Evolutionary conservation across 1,140 invertebrate genomes (phyloP), one percentile per base, ranked within the genome.

Genomic region (Bursaphelenchus mucronatus): DNA sequence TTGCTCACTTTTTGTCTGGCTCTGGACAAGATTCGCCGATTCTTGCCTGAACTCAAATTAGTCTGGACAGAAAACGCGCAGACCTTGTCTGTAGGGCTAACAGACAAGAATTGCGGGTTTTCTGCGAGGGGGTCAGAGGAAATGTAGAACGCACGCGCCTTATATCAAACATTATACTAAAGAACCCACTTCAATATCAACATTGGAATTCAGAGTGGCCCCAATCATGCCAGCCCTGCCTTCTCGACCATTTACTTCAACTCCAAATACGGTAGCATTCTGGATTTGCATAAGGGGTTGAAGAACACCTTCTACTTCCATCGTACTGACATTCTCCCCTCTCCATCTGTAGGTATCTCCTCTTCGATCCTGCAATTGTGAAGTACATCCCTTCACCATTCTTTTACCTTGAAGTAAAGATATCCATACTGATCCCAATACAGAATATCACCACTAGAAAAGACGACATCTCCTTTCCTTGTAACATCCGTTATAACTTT

Each of bases 321-420:
- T 90, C 0, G 96, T 98, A 3, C 92, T 95, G 0, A 97, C 94
- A 83, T 99, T 99, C 84, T 99, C 96, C 11, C 95, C 94, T 82
- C 91, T 90, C 79, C 78, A 80, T 45, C 94, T 86, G 85, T 92
- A 98, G 0, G 94, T 98, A 81, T 97, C 94, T 3, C 94, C 94
- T 0, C 92, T 94, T 76, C 94, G 86, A 81, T 97, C 94, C 75
- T 70, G 40, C 13, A 71, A 68, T 41, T 19, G 15, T 61, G 39
- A 46, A 30, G 30, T 30, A 30, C 30, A 30, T 30, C 30, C 30
- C 5, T 30, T 30, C 2, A 30, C 5, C 30, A 30, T 30, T 30
- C 30, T 30, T 5, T 40, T 39, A 69, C 70, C 50, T 89, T 90
- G 84, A 98, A 98, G 82, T 88, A 97, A 44, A 97, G 84, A 83